Evolutionary conservation across 2,888 invertebrate genomes (phyloP), one percentile per base, ranked within the genome.

Genomic region (Plagiodera versicolora): DNA sequence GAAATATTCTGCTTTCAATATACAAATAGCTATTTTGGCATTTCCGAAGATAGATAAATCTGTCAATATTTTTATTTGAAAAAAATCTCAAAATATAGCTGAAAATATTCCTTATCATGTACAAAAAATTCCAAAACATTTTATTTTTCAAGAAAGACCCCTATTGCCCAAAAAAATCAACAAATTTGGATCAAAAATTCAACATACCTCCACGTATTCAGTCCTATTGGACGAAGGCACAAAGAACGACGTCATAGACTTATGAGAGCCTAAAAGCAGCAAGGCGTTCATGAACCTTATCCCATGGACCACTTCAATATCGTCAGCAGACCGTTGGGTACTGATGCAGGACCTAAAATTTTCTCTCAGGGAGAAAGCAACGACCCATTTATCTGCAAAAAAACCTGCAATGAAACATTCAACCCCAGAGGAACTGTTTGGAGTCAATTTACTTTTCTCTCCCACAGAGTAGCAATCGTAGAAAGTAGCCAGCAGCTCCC

Each of bases 231-330:
- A 77, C 71, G 86, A 89, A 1, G 89, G 87, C 72, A 85, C 82
- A 70, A 87, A 89, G 71, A 89, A 87, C 56, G 87, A 74, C 0
- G 89, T 88, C 86, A 89, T 86, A n/a, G 87, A 87, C 74, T 89
- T 89, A 75, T 89, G 89, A 0, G 88, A 83, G 3, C 86, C 70
- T 8, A 89, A 74, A 60, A 89, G 75, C 82, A 88, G 83, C 5
- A 85, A 48, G 1, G 89, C 89, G 71, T 89, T 89, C 5, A 89
- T 70, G 60, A 85, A 85, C 60, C 89, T 79, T 35, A 89, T 85
- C 16, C 89, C 89, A 74, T 89, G 89, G 0, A 89, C 83, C 0
- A 85, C 82, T 53, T 83, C 81, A 49, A 89, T 86, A 67, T 89
- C 89, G 16, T 83, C 83, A 1, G 82, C 73, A 0, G 81, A 73